These are phyloP conservation scores for Bimastos eiseni DNA, from an alignment of 2,888 invertebrate species.

Conservation along the genomic window DNA sequence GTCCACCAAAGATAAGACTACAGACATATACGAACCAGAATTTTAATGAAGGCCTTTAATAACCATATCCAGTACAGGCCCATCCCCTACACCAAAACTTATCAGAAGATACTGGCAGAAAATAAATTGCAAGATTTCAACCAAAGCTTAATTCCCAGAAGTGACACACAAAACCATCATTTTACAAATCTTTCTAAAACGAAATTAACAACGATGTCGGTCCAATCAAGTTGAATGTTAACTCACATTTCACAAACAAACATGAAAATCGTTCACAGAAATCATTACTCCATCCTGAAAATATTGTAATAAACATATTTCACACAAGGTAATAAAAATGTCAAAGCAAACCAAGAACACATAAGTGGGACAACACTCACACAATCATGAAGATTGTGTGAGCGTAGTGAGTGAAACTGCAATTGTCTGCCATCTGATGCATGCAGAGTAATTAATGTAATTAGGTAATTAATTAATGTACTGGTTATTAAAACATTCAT, in stretches of 20 bases:
- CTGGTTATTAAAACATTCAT: background rate
- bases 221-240: background rate
- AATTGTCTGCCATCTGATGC: background rate
- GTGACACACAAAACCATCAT: background rate
- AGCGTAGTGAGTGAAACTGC: background rate
- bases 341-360: background rate
- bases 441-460: background rate
- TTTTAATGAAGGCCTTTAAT: background rate
- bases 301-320: background rate
- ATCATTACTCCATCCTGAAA: background rate
- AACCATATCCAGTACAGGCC: background rate
- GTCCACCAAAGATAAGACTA: background rate
- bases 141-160: background rate
- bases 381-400: background rate
- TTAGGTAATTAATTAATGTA: too few relatives aligned
- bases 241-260: background rate
- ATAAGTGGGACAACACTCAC: background rate
- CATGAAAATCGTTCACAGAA: background rate
- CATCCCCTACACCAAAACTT: background rate
- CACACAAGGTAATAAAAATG: background rate
- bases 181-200: background rate
- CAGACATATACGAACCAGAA: background rate
- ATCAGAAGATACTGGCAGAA: background rate
- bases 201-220: background rate
- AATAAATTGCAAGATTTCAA: background rate